Evolutionary conservation across 2,113 vertebrate genomes (phyloP).

Genomic region (Eptesicus fuscus): DNA sequence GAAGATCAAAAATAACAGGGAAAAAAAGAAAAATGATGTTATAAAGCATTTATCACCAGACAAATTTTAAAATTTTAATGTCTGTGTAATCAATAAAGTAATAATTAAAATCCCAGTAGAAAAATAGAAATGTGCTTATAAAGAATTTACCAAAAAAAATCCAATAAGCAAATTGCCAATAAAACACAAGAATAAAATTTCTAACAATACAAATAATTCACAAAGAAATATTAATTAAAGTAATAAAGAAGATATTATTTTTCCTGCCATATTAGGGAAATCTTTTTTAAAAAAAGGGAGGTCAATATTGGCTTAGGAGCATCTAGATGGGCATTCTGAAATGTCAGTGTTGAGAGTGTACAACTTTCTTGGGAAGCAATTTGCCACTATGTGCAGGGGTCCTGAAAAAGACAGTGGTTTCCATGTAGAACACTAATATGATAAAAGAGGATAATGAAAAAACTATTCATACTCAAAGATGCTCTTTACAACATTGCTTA

Average conservation of each 20-base stretch:
- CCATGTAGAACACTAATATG: not conserved
- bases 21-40: not conserved
- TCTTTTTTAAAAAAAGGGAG: not conserved
- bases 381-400: not conserved
- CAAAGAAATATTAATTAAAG: not conserved
- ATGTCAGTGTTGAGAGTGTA: not conserved
- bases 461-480: not conserved
- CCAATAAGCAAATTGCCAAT: not conserved
- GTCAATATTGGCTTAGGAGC: not conserved
- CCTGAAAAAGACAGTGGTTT: not conserved
- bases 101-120: not conserved
- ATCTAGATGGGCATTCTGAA: not conserved
- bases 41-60: not conserved
- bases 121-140: not conserved
- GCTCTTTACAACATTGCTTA: not conserved
- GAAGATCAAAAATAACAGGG: not conserved
- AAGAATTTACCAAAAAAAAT: not conserved
- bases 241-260: not conserved
- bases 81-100: not conserved
- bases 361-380: not conserved
- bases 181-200: not conserved
- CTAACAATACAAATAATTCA: not conserved
- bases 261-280: not conserved
- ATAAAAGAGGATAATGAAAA: not conserved
- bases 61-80: not conserved